Evolutionary conservation across 2,113 vertebrate genomes (phyloP).

Genomic region (Syngnathus scovelli): DNA sequence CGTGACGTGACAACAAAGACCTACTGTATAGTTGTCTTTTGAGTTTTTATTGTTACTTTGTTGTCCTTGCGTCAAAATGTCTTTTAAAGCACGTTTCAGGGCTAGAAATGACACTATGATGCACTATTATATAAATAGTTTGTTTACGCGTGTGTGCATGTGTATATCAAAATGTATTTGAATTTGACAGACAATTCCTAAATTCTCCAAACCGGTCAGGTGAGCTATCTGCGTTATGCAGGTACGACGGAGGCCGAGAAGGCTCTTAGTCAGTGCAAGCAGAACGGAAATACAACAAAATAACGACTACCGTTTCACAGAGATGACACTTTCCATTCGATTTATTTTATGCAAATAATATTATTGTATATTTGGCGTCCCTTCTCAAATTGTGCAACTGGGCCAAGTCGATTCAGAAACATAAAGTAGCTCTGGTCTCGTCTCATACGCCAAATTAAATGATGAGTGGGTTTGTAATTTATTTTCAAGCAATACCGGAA

Average conservation of each 20-base stretch:
- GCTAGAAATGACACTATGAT: not conserved
- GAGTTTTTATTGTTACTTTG: not conserved
- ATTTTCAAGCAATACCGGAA: conserved; percentile 34
- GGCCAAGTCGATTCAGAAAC: not conserved
- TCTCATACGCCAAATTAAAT: not conserved
- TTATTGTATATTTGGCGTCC: not conserved
- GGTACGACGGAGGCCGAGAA: not conserved
- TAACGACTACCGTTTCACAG: not conserved
- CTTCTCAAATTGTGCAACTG: not conserved
- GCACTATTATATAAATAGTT: not conserved
- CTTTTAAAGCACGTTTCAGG: not conserved
- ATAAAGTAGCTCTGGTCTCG: not conserved
- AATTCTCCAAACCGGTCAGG: conserved; percentile 55
- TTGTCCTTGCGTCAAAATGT: not conserved
- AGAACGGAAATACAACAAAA: conserved; percentile 15
- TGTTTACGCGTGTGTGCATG: not conserved
- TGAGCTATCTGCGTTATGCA: conserved; percentile 37
- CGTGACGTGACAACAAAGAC: not conserved
- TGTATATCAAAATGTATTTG: not conserved
- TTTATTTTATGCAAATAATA: not conserved
- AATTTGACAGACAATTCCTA: not conserved
- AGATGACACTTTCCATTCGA: not conserved
- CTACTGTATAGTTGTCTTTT: not conserved
- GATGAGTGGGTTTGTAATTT: conserved; percentile 7
- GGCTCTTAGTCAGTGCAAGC: not conserved